Percentiles rank a stretch among this genome's conserved stretches.
These are phyloP conservation scores for Pocota personata DNA, from an alignment of 2,888 invertebrate genomes.

Conservation along the genomic window DNA sequence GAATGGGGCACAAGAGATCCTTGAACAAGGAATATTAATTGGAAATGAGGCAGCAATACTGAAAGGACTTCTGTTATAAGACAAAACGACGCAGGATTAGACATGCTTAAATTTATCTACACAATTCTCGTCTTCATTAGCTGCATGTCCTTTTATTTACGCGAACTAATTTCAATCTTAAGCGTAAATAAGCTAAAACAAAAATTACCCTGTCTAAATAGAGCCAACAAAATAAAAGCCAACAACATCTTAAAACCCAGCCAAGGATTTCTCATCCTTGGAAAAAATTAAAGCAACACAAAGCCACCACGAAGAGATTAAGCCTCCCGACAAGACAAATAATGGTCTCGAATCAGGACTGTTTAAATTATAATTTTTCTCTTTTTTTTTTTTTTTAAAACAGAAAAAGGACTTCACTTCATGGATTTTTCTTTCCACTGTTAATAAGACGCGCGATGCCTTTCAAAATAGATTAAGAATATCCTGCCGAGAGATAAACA, in stretches of 20 bases:
- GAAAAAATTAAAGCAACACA: not conserved
- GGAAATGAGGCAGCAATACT: slow-evolving; percentile 50
- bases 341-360: slow-evolving; percentile 61
- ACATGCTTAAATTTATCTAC: not conserved
- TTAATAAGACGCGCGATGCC: slow-evolving; percentile 62
- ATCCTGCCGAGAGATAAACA: slow-evolving; percentile 68
- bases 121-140: not conserved
- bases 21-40: slow-evolving; percentile 41
- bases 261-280: not conserved
- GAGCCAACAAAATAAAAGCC: not conserved
- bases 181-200: slow-evolving; percentile 26
- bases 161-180: not conserved
- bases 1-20: not conserved
- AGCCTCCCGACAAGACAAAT: slow-evolving; percentile 66
- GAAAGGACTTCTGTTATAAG: not conserved
- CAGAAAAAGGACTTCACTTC: slow-evolving; percentile 44
- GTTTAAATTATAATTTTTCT: slow-evolving; percentile 66
- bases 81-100: not conserved
- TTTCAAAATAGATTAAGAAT: slow-evolving; percentile 70
- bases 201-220: slow-evolving; percentile 4
- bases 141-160: not conserved
- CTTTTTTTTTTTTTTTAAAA: slow-evolving; percentile 18
- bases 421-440: slow-evolving; percentile 22
- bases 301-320: slow-evolving; percentile 53
- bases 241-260: not conserved